Evolutionary conservation across 2,888 invertebrate species (phyloP).

Genomic region (Acleris emargana): DNA sequence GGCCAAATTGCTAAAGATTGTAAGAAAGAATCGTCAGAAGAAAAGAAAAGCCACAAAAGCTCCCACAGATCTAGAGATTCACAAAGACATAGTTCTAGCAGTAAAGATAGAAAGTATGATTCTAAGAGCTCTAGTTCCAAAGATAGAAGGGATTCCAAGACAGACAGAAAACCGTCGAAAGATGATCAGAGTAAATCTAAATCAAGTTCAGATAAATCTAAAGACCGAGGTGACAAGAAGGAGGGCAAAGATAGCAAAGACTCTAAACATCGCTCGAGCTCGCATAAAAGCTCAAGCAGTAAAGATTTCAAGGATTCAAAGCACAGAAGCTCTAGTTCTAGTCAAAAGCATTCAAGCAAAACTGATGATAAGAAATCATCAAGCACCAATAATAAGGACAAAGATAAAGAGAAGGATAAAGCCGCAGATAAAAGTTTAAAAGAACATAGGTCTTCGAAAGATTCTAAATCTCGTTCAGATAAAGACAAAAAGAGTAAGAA

Average conservation of each 20-base stretch:
- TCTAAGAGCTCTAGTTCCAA: constrained; percentile 70
- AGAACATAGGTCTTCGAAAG: constrained; percentile 57
- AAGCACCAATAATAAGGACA: constrained; percentile 55
- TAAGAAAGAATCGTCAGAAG: constrained; percentile 66
- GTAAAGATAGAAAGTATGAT: constrained; percentile 68
- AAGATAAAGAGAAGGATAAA: constrained; percentile 63
- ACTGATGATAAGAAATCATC: constrained; percentile 69
- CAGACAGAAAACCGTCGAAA: constrained; percentile 68
- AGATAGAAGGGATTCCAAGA: constrained; percentile 59
- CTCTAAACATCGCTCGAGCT: constrained; percentile 65
- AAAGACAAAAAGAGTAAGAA: constrained; percentile 70
- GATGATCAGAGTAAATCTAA: constrained; percentile 68
- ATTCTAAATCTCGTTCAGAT: constrained; percentile 71
- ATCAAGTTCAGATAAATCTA: constrained; percentile 59
- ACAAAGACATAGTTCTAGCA: constrained; percentile 65
- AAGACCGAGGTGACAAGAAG: constrained; percentile 66
- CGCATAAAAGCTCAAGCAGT: constrained; percentile 66
- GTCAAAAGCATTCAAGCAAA: constrained; percentile 64
- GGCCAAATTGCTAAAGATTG: constrained; percentile 64
- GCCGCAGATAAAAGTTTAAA: constrained; percentile 61
- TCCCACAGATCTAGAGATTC: constrained; percentile 73
- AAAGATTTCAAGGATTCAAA: constrained; percentile 70
- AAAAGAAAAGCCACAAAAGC: constrained; percentile 65
- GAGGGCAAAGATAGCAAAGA: constrained; percentile 69
- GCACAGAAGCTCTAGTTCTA: constrained; percentile 66